Percentiles rank a stretch among this genome's conserved stretches.
phyloP scores from a whole-genome alignment of 2,113 vertebrate genomes.

The Laterallus jamaicensis region DNA sequence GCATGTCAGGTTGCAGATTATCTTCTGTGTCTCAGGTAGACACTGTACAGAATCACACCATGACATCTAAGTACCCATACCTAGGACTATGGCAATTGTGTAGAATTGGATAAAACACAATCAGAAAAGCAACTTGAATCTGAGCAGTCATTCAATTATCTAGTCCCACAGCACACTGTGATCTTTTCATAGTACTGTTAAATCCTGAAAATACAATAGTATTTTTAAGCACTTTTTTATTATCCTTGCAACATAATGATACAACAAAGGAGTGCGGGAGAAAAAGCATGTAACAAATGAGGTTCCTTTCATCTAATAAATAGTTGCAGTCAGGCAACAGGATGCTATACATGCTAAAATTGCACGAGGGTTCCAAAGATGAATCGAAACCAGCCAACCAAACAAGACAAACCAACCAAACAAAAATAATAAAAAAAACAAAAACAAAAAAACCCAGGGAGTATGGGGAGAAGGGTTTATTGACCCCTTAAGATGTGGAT shows the following conservation, averaged over 20 bases:
- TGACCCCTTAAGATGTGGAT: neutral
- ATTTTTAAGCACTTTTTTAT: neutral
- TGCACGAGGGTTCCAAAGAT: neutral
- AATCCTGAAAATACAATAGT: neutral
- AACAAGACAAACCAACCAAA: neutral
- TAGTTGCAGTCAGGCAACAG: neutral
- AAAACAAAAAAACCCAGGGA: neutral
- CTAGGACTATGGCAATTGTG: neutral
- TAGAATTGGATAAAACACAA: neutral
- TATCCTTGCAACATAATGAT: neutral
- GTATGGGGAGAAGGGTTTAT: neutral
- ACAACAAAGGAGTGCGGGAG: neutral
- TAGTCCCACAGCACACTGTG: neutral
- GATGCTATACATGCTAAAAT: neutral
- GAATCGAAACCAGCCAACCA: neutral
- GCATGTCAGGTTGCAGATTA: neutral
- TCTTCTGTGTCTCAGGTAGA: neutral
- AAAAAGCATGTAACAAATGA: neutral
- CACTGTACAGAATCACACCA: neutral
- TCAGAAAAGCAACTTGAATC: neutral
- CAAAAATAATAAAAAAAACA: neutral
- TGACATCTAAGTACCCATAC: accelerated
- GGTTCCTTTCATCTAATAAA: neutral
- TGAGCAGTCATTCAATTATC: neutral
- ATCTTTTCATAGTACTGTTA: neutral